A percentile compares a stretch with the other conserved stretches of the same genome.
Evolutionary conservation across 2,888 invertebrate species (phyloP).

Genomic region (Phorcus lineatus): DNA sequence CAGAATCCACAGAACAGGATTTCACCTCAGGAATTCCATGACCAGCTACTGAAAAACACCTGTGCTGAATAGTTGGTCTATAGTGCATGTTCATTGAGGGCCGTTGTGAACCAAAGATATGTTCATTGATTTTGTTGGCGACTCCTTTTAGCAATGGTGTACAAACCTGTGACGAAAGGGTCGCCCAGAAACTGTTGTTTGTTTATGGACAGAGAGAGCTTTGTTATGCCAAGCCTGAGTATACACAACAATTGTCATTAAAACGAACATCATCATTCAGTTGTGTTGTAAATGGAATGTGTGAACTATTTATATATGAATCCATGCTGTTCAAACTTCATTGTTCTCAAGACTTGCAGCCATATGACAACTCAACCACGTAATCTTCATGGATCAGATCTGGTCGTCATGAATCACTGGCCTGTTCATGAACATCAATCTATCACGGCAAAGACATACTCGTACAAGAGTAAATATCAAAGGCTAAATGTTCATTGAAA

Average conservation of each 20-base stretch:
- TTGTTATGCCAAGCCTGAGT: background rate
- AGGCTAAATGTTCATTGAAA: background rate
- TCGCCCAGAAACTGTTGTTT: background rate
- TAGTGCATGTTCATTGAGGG: background rate
- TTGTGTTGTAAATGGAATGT: conserved; percentile 13
- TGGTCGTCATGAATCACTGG: too few relatives aligned
- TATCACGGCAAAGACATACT: background rate
- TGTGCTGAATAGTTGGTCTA: conserved; percentile 3
- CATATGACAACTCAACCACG: background rate
- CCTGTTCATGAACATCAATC: too few relatives aligned
- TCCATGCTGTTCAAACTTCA: background rate
- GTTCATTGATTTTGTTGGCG: background rate
- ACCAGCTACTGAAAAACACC: background rate
- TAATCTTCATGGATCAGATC: too few relatives aligned
- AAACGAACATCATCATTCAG: conserved; percentile 1
- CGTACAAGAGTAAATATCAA: background rate
- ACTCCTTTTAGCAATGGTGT: background rate
- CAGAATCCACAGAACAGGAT: background rate
- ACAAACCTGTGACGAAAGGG: background rate
- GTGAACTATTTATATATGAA: conserved; percentile 6
- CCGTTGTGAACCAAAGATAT: conserved; percentile 4
- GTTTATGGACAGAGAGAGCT: background rate
- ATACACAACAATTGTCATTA: background rate
- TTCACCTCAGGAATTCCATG: conserved; percentile 5
- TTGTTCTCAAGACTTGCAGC: background rate